Evolutionary conservation across 2,113 vertebrate genomes (phyloP), one percentile per base, ranked within the genome.

Genomic region (Bombycilla garrulus): DNA sequence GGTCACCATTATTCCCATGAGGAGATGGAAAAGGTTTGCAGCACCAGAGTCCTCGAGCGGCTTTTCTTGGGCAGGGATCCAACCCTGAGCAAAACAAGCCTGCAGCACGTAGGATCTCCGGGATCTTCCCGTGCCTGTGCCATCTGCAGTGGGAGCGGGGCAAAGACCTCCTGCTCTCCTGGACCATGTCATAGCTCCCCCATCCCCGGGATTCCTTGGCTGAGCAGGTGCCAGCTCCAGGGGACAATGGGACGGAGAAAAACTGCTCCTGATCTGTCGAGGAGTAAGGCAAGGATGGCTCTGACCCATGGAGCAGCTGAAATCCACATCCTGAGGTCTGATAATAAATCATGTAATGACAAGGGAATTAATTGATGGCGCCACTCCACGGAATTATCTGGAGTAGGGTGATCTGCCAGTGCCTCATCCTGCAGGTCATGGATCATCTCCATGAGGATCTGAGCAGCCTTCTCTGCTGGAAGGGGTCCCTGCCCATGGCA

Each of bases 1-100:
- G 36, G 78, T 58, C 57, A 64, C 14, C 0, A 2, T 36, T 26
- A 2, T 36, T 26, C 19, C 58, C 2, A 0, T 8, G 29, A 38
- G 60, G 65, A 50, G 12, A 47, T 12, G n/a, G 57, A 21, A 77
- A 53, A 80, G 20, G 3, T 80, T 77, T 88, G 38, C 31, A 61
- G 19, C 44, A 77, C 26, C 50, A 7, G 20, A 45, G 38, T 12
- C 69, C 31, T 79, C 15, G 3, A 24, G 38, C 16, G 7, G 42
- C 38, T 88, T 88, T 85, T 31, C 38, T 31, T 38, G 19, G 17
- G 12, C 24, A n/a, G 14, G 36, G 58, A 42, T 89, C 40, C 45
- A 65, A 3, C 31, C 35, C 44, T 50, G 69, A 47, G 21, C 29
- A 40, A 56, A 92, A 44, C 5, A 60, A 79, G 17, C 15, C 47